Evolutionary conservation across 2,113 vertebrate species (phyloP).

Genomic region (Oplegnathus fasciatus): DNA sequence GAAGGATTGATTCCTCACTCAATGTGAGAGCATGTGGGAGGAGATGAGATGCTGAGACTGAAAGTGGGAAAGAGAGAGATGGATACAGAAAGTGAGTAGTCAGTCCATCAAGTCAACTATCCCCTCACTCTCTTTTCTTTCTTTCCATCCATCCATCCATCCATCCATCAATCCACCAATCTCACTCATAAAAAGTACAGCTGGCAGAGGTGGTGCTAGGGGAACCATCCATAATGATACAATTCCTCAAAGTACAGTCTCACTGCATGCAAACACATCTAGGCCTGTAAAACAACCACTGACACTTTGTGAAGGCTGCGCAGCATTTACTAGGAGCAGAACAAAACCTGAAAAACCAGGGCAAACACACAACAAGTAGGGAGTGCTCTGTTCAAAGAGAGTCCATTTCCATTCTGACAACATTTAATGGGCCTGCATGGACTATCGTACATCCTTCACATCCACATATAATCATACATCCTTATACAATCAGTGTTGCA

Average conservation of each 20-base stretch:
- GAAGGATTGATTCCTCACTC: slow-evolving; percentile 79
- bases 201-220: slow-evolving; percentile 8
- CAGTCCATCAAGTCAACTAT: slow-evolving; percentile 61
- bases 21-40: slow-evolving; percentile 78
- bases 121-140: slow-evolving; percentile 26
- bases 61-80: slow-evolving; percentile 66
- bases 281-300: not conserved
- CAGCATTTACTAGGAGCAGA: slow-evolving; percentile 16
- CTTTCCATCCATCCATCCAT: slow-evolving; percentile 1
- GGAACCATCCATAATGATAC: slow-evolving; percentile 16
- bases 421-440: not conserved
- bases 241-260: slow-evolving; percentile 8
- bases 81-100: slow-evolving; percentile 57
- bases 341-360: slow-evolving; percentile 47
- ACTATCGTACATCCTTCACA: not conserved
- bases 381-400: slow-evolving; percentile 19
- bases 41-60: slow-evolving; percentile 71
- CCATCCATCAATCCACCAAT: too few relatives aligned
- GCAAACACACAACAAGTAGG: not conserved
- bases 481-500: not conserved
- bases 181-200: not conserved
- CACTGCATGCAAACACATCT: slow-evolving; percentile 27
- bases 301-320: slow-evolving; percentile 2
- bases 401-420: slow-evolving; percentile 6
- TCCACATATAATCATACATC: not conserved